Evolutionary conservation across 2,888 invertebrate species (phyloP), one percentile per base, ranked within the genome.

Genomic region (Synergus itoensis): DNA sequence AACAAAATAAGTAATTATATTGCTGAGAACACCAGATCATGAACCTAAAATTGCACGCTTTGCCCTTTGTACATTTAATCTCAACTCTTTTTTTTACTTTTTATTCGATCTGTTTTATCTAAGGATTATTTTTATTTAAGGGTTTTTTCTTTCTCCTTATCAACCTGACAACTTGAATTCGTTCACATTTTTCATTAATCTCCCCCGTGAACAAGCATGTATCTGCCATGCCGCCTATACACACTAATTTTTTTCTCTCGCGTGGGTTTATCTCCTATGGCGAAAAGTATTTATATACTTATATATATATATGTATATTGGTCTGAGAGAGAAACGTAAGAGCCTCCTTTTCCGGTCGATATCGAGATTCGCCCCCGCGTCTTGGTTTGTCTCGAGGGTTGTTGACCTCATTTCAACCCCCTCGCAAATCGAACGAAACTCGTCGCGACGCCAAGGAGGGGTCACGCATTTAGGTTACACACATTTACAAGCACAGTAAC

Each of bases 391-490:
- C 73, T 81, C 80, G 80, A 81, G 88, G 87, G 87, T 87, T 87
- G 86, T 88, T 86, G 89, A 87, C 89, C 89, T 85, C 85, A 78
- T 85, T 89, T 85, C 76, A 80, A 82, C 80, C 81, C 83, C 84
- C 73, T 73, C 36, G 53, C 73, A 53, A 73, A 73, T 53, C 73
- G 73, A 73, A 73, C 73, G 73, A 73, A 53, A 53, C 73, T 73
- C 73, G 73, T 73, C 73, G 73, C 53, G 73, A 36, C 73, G 53
- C 73, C 73, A 73, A 73, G 73, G 73, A 73, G n/a, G 73, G 73
- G 73, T 73, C 73, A 73, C 40, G 73, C 73, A 73, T 73, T 48
- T 73, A 48, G 73, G 53, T 73, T 73, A 73, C 69, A 69, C 69
- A 69, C 69, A 53, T 69, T 69, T 69, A 69, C 73, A 73, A 53